Evolutionary conservation across 2,797 vertebrate genomes (phyloP).

Genomic region (Apogon talboti): DNA sequence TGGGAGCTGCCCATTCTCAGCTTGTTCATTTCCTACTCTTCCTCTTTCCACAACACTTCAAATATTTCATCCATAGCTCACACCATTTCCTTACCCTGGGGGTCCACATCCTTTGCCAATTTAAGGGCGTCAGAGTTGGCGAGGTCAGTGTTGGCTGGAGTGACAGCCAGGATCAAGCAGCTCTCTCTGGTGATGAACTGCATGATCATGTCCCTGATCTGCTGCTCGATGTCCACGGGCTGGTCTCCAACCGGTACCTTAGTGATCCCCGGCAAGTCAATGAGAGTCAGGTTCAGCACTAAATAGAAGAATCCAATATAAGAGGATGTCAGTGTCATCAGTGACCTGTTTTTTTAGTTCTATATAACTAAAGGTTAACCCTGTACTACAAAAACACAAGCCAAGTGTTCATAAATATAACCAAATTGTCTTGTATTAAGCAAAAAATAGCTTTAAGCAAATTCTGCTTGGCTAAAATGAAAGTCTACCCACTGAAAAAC

Average conservation of each 20-base stretch:
- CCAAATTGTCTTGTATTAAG: too few species aligned
- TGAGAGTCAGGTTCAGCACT: slow-evolving; percentile 96
- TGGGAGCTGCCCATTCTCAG: background rate
- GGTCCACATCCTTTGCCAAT: slow-evolving; percentile 94
- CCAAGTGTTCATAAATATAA: too few species aligned
- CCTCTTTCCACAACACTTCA: background rate
- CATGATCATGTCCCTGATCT: slow-evolving; percentile 97
- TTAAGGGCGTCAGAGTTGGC: slow-evolving; percentile 98
- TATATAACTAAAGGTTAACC: too few species aligned
- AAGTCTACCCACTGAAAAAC: too few species aligned
- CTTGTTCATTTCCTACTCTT: slow-evolving; percentile 5
- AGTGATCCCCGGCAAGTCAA: slow-evolving; percentile 97
- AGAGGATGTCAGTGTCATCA: too few species aligned
- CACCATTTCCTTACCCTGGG: slow-evolving; percentile 86
- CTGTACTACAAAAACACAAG: too few species aligned
- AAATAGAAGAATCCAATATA: slow-evolving; percentile 23
- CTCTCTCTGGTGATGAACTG: slow-evolving; percentile 95
- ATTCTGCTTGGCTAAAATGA: too few species aligned
- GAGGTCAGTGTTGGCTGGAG: slow-evolving; percentile 95
- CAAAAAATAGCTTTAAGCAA: too few species aligned
- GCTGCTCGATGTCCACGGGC: slow-evolving; percentile 93
- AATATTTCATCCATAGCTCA: background rate
- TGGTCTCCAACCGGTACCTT: slow-evolving; percentile 98
- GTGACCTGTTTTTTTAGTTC: too few species aligned
- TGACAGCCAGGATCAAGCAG: slow-evolving; percentile 95